Conservation (phyloP, 1,140 invertebrate species). For the Vanessa atalanta region DNA sequence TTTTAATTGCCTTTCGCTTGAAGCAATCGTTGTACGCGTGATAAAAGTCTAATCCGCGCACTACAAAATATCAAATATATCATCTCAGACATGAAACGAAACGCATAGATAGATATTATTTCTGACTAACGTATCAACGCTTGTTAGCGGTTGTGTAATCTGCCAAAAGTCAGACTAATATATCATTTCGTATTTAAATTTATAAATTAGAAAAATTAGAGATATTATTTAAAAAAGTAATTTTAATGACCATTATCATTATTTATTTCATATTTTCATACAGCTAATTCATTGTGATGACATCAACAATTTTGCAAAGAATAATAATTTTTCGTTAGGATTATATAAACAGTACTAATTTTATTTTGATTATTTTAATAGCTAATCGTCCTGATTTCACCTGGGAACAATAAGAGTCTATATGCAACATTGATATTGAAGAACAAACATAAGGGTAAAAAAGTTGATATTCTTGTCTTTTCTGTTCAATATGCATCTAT, state of each 20-base stretch:
- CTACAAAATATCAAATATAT: conserved; percentile 9
- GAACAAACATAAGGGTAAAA: no score
- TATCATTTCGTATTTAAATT: conserved; percentile 24
- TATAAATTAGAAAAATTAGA: background rate
- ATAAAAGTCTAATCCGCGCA: conserved; percentile 7
- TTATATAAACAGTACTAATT: no score
- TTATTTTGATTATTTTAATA: no score
- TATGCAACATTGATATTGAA: no score
- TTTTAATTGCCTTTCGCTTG: background rate
- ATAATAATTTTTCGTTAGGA: no score
- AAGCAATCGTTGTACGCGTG: background rate
- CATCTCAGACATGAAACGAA: conserved; percentile 17
- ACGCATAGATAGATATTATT: conserved; percentile 22
- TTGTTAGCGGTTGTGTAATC: conserved; percentile 27
- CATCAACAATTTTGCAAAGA: no score
- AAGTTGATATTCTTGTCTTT: no score
- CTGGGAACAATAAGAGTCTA: no score
- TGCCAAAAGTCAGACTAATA: conserved; percentile 13
- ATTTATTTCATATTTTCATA: no score
- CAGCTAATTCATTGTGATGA: no score
- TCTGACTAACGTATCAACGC: conserved; percentile 22
- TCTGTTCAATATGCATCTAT: no score
- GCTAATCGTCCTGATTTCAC: no score
- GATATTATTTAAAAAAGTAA: background rate
- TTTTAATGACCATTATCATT: background rate